phyloP scores from a whole-genome alignment of 2,113 vertebrate genomes.

The Xiphias gladius region DNA sequence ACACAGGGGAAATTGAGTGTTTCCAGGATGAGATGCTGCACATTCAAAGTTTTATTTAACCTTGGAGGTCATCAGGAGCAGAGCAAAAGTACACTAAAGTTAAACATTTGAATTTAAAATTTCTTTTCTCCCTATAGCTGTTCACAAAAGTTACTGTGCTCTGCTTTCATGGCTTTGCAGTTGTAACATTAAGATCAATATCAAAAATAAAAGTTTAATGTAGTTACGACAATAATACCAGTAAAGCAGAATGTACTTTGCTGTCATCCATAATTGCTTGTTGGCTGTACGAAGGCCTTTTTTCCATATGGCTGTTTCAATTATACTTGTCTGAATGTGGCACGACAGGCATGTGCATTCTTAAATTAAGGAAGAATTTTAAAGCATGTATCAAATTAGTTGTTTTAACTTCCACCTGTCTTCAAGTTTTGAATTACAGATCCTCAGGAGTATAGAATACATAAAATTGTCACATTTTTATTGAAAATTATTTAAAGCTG shows the following conservation, averaged over 20 bases:
- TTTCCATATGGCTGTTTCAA: no score
- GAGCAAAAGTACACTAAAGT: slow-evolving; percentile 3
- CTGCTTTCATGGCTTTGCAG: background rate
- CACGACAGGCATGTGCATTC: background rate
- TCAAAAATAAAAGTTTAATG: background rate
- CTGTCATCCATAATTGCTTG: background rate
- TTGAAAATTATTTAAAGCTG: background rate
- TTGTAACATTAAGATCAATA: background rate
- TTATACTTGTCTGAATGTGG: background rate
- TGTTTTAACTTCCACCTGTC: background rate
- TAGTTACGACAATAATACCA: background rate
- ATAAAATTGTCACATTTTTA: background rate
- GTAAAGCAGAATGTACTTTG: background rate
- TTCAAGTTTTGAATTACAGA: background rate
- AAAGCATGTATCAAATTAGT: background rate
- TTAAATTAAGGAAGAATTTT: background rate
- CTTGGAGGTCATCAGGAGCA: slow-evolving; percentile 17
- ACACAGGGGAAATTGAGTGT: background rate
- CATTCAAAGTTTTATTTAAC: slow-evolving; percentile 9
- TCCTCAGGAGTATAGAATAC: background rate
- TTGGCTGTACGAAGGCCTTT: no score
- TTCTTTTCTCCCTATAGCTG: background rate
- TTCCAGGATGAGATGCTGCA: slow-evolving; percentile 1
- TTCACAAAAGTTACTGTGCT: background rate
- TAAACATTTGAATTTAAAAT: slow-evolving; percentile 15